These are phyloP conservation scores for Ophion slaviceki DNA, from an alignment of 2,888 invertebrate species.

Conservation along the genomic window DNA sequence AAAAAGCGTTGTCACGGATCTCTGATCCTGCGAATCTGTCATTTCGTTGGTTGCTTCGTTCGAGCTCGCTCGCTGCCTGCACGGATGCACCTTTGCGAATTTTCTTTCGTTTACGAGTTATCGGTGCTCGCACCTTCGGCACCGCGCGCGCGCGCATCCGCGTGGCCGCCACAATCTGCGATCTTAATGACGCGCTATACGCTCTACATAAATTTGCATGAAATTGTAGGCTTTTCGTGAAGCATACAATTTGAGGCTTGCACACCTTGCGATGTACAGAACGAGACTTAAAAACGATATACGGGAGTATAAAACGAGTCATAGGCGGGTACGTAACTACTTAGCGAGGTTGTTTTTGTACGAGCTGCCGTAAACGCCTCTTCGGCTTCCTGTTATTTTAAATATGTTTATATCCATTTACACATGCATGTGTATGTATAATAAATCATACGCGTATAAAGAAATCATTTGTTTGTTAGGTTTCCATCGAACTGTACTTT, in stretches of 20 bases:
- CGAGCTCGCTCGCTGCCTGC: not conserved
- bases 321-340: conserved; percentile 59
- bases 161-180: conserved; percentile 73
- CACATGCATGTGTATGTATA: not conserved
- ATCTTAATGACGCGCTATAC: conserved; percentile 79
- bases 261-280: conserved; percentile 71
- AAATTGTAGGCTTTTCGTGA: conserved; percentile 80
- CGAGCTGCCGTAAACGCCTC: conserved; percentile 59
- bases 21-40: not conserved
- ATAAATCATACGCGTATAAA: not conserved
- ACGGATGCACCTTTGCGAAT: conserved; percentile 1
- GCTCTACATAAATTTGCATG: conserved; percentile 81
- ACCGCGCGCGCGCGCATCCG: not conserved
- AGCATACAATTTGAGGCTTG: conserved; percentile 76
- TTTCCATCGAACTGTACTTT: too few species aligned
- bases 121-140: conserved; percentile 38
- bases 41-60: not conserved
- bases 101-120: conserved; percentile 47
- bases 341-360: conserved; percentile 70
- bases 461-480: not conserved
- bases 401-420: not conserved
- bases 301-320: conserved; percentile 37
- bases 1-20: not conserved
- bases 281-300: conserved; percentile 52
- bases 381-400: conserved; percentile 48